A percentile compares a stretch with the other conserved stretches of the same genome.
Evolutionary conservation across 2,797 vertebrate genomes (phyloP).

Genomic region (Enteromius afrohamiltoni): DNA sequence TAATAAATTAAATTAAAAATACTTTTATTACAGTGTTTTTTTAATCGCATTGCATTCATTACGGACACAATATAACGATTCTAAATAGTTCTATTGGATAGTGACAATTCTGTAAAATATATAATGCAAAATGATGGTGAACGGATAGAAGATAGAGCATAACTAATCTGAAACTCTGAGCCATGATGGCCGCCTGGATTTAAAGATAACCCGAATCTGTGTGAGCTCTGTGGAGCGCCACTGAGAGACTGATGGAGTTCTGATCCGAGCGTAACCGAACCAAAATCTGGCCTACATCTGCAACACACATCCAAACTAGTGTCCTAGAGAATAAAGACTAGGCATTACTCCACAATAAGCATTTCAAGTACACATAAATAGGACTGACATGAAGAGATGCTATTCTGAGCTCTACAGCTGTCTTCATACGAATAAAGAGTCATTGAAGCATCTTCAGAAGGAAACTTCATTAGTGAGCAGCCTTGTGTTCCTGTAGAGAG

Average conservation of each 20-base stretch:
- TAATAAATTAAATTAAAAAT: neutral
- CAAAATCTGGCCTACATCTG: neutral
- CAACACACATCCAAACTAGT: neutral
- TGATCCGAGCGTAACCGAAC: neutral
- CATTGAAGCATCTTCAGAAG: neutral
- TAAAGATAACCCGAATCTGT: neutral
- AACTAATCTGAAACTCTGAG: neutral
- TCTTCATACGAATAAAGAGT: neutral
- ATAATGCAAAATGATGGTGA: no score
- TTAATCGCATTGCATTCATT: neutral
- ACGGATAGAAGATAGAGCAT: neutral
- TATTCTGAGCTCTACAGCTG: conserved; percentile 2
- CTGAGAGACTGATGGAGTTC: conserved; percentile 15
- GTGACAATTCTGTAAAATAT: neutral
- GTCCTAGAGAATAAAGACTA: neutral
- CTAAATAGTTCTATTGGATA: neutral
- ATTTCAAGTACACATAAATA: neutral
- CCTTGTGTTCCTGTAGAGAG: neutral
- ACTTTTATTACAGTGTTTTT: neutral
- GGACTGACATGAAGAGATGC: neutral
- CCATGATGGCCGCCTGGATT: neutral
- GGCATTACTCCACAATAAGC: neutral
- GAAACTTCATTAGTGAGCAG: neutral
- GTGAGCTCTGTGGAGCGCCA: neutral
- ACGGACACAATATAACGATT: no score